Conservation (phyloP, 2,797 vertebrate genomes). For the Heterohyrax brucei region DNA sequence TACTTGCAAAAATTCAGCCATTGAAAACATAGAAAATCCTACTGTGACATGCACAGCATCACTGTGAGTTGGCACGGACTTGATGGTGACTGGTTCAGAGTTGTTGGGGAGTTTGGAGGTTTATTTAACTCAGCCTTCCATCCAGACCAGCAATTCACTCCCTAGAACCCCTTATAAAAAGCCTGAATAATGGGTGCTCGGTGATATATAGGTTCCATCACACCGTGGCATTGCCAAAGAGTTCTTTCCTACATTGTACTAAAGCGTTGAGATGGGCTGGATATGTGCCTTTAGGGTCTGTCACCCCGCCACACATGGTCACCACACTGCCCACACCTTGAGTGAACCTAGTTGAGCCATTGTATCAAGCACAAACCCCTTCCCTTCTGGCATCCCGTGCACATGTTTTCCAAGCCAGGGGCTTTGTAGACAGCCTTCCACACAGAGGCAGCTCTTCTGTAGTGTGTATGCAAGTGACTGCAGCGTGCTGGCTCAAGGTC, state of each 20-base stretch:
- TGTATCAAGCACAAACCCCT: neutral
- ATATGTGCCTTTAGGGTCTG: neutral
- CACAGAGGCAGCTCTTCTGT: neutral
- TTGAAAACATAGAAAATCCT: neutral
- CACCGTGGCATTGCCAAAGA: no score
- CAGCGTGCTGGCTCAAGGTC: neutral
- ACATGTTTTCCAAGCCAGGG: accelerated
- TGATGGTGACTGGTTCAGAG: neutral
- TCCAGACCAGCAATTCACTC: neutral
- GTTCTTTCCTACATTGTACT: neutral
- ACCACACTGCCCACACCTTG: neutral
- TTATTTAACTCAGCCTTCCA: no score
- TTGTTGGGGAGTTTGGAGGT: neutral
- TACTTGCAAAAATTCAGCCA: neutral
- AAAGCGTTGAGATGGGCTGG: neutral
- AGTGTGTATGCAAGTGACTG: neutral
- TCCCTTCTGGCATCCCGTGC: neutral
- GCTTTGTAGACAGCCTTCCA: neutral
- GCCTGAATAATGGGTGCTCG: neutral
- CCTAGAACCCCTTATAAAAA: neutral
- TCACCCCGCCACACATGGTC: neutral
- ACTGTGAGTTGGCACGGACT: neutral
- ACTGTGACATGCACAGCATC: neutral
- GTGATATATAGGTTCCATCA: accelerated
- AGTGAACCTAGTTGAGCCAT: neutral